These are phyloP conservation scores for Terrapene triunguis DNA, from an alignment of 2,113 vertebrate genomes.

Conservation along the genomic window DNA sequence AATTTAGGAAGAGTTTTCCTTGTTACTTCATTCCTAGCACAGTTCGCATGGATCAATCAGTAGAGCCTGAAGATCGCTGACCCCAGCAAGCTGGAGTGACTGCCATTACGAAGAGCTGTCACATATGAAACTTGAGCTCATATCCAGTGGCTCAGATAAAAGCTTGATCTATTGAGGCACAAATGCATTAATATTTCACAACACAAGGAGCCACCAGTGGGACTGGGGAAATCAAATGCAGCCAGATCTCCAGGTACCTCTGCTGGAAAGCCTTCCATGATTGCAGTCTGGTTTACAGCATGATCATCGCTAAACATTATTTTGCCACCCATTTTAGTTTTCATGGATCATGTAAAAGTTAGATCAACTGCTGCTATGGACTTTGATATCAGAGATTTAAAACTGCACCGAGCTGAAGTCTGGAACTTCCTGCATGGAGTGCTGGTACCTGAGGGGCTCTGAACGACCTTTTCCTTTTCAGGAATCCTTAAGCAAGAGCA, in stretches of 20 bases:
- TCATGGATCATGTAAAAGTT: background rate
- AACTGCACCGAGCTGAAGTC: background rate
- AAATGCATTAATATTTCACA: background rate
- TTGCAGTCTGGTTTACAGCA: background rate
- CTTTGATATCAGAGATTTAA: background rate
- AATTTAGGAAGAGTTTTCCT: background rate
- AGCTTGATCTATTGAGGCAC: slow-evolving; percentile 6
- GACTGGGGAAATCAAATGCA: slow-evolving; percentile 10
- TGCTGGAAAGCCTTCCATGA: slow-evolving; percentile 13
- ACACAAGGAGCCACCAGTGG: slow-evolving; percentile 17
- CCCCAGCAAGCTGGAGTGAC: background rate
- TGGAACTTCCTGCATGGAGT: background rate
- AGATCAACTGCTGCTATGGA: background rate
- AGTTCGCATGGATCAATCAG: background rate
- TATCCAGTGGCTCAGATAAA: background rate
- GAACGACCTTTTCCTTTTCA: slow-evolving; percentile 46
- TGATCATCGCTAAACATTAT: background rate
- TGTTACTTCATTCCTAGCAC: background rate
- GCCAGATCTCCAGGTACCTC: slow-evolving; percentile 26
- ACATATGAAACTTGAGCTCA: background rate
- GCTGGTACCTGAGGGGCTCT: background rate
- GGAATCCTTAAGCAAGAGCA: slow-evolving; percentile 39
- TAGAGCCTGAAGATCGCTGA: background rate
- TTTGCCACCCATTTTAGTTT: slow-evolving; percentile 11
- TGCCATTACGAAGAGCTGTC: background rate